These are phyloP conservation scores for Channa striata DNA, from an alignment of 2,797 vertebrate species.

Conservation along the genomic window DNA sequence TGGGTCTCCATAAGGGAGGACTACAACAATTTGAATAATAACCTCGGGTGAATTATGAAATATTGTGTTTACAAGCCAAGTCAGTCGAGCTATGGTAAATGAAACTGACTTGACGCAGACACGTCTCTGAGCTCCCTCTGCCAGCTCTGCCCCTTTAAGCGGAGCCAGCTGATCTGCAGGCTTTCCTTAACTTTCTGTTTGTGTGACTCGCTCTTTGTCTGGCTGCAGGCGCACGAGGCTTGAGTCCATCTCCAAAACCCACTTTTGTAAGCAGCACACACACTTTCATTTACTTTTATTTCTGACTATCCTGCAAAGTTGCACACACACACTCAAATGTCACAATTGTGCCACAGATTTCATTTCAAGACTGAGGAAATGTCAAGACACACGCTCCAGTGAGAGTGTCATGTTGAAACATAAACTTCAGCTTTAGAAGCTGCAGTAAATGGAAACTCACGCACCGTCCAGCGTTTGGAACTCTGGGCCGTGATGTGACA, in stretches of 20 bases:
- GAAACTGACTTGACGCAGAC: constrained; percentile 11
- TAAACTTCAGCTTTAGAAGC: neutral
- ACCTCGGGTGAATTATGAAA: too few relatives aligned
- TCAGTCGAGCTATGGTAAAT: neutral
- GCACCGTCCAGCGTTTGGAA: too few relatives aligned
- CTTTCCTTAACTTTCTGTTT: constrained; percentile 67
- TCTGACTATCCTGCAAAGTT: neutral
- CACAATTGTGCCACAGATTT: too few relatives aligned
- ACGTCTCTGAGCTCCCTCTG: neutral
- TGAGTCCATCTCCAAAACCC: neutral
- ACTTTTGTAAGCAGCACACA: neutral
- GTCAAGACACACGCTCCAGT: neutral
- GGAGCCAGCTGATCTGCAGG: neutral
- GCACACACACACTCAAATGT: neutral
- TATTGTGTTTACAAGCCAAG: neutral
- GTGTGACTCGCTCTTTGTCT: neutral
- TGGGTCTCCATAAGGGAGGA: neutral
- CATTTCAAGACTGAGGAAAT: too few relatives aligned
- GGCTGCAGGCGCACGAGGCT: neutral
- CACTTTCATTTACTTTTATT: too few relatives aligned
- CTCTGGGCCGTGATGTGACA: too few relatives aligned
- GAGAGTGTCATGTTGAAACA: neutral
- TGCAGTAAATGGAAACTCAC: neutral
- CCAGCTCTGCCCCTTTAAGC: constrained; percentile 1
- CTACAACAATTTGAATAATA: neutral